Evolutionary conservation across 2,797 vertebrate species (phyloP), one percentile per base, ranked within the genome.

Genomic region (Tapirus indicus): DNA sequence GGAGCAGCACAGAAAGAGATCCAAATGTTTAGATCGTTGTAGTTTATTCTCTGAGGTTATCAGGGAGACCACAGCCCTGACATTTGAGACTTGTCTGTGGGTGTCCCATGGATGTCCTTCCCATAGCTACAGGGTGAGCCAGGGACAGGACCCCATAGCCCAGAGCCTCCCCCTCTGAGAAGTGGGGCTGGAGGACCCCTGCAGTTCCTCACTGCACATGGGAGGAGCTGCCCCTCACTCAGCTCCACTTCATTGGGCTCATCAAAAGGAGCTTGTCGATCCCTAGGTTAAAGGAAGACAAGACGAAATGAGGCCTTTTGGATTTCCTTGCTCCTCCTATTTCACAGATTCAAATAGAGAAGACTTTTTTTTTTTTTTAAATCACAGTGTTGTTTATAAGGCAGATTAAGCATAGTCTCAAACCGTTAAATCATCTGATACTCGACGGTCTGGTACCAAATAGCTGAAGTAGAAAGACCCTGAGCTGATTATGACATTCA

Each of bases 401-500:
- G 29, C n/a, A 94, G 68, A 85, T 90, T 32, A 89, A 95, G 71
- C 49, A 84, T 62, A 84, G 88, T 52, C 18, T 62, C 68, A 75
- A 96, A 74, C 18, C 27, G 7, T 75, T 83, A 96, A 95, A 80
- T 91, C 78, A 91, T 71, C 84, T 5, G 47, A 6, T 72, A 56
- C 52, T 66, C 52, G 91, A 69, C n/a, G 86, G 87, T 85, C 23
- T 83, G 82, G 56, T 68, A 83, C 88, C 68, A 92, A 44, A 90
- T 17, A 95, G 78, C 69, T 71, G n/a, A 95, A 94, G 44, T 79
- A 18, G 95, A 93, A 98, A 97, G 89, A 6, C 54, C 86, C 49
- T 80, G 95, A 90, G 82, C 74, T 85, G 92, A 85, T 95, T 86
- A 95, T 92, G 94, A 88, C 74, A 95, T 82, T 91, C 78, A 74